These are phyloP conservation scores for Nanorana parkeri DNA, from an alignment of 2,113 vertebrate genomes.

Conservation along the genomic window DNA sequence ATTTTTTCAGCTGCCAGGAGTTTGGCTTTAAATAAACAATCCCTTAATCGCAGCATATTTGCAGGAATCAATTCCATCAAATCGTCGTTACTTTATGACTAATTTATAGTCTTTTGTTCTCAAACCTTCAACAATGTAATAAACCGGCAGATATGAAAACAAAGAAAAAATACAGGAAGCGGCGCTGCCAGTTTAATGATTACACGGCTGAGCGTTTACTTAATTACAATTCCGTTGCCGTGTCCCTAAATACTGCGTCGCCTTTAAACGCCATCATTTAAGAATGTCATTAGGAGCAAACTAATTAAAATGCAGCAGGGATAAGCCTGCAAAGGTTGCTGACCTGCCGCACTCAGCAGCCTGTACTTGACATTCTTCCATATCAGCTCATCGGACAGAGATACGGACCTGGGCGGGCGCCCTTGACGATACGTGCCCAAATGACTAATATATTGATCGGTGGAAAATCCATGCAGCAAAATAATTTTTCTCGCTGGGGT, in stretches of 20 bases:
- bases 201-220: not conserved
- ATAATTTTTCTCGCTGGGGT: constrained; percentile 88
- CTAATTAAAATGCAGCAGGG: constrained; percentile 73
- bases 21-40: no score
- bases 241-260: constrained; percentile 38
- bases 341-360: constrained; percentile 66
- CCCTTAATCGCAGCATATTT: no score
- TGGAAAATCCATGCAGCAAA: constrained; percentile 89
- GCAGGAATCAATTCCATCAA: no score
- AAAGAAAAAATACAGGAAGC: not conserved
- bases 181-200: not conserved
- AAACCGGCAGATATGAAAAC: not conserved
- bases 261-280: constrained; percentile 65
- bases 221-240: constrained; percentile 6
- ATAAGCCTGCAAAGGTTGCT: constrained; percentile 66
- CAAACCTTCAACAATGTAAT: not conserved
- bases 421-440: constrained; percentile 83
- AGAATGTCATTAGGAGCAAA: constrained; percentile 66
- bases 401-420: constrained; percentile 75
- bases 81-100: no score
- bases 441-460: constrained; percentile 92
- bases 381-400: constrained; percentile 72
- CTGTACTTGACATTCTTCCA: constrained; percentile 74
- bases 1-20: no score
- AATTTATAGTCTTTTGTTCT: not conserved